Evolutionary conservation across 2,797 vertebrate species (phyloP).

Genomic region (Phoxinus dragarum): DNA sequence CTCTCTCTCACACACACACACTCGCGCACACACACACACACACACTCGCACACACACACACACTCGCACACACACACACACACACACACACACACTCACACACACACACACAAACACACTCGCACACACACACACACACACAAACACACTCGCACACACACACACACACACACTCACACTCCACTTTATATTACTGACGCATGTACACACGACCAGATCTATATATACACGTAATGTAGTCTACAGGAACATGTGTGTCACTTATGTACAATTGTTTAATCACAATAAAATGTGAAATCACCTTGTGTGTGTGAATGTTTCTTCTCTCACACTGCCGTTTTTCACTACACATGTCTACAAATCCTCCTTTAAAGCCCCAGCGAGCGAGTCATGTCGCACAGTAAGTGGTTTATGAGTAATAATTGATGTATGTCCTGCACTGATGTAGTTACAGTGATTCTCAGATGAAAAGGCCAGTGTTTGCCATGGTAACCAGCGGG

Average conservation of each 20-base stretch:
- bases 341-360: too few relatives aligned
- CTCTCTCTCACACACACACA: not conserved
- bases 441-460: constrained; percentile 14
- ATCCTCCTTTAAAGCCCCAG: too few relatives aligned
- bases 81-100: constrained; percentile 10
- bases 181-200: constrained; percentile 16
- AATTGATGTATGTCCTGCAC: not conserved
- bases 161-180: constrained; percentile 38
- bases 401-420: not conserved
- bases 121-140: constrained; percentile 37
- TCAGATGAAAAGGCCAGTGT: constrained; percentile 33
- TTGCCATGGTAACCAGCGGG: constrained; percentile 42
- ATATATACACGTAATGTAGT: constrained; percentile 10
- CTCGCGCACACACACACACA: not conserved
- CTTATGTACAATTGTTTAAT: constrained; percentile 69
- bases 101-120: constrained; percentile 41
- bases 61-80: constrained; percentile 17
- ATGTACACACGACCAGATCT: constrained; percentile 54
- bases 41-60: constrained; percentile 43
- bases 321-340: not conserved
- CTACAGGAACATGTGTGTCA: constrained; percentile 60
- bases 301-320: not conserved
- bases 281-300: constrained; percentile 72
- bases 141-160: constrained; percentile 46
- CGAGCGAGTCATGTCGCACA: too few relatives aligned